Base-by-base conservation (phyloP, 2,888 invertebrate genomes). In the Nephrotoma flavescens region DNA sequence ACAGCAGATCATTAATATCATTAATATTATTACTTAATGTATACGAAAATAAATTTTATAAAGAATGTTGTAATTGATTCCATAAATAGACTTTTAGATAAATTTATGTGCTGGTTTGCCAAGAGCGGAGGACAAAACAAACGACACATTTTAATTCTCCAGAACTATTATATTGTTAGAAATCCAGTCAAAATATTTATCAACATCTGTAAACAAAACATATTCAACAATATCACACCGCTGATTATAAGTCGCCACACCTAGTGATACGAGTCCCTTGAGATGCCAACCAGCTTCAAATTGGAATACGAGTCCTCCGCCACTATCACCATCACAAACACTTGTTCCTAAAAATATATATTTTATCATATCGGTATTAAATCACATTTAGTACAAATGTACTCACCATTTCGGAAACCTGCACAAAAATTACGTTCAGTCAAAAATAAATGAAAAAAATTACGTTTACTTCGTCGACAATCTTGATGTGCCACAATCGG, bases 251-350 rank as follows among this genome's bases (percentile, higher is more conserved):
- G 90, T 87, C 0, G 87, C 52, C 5, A 86, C 87, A 41, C 87
- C 87, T 11, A 88, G 31, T 11, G 88, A 88, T 15, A 88, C 88
- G 42, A 88, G 87, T 42, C 88, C 88, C 9, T 88, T 85, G 31
- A 88, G n/a, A 45, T 87, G 84, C 42, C 83, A 88, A n/a, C 57
- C 44, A 7, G n/a, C 42, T 47, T 87, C 47, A 1, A 45, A 19
- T 86, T 87, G 85, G 6, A 93, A 90, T 19, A 90, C 88, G 88
- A 92, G 91, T 0, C 92, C 93, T 71, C 93, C 92, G 0, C 93
- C 93, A 86, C 93, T 93, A 88, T 93, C 93, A 0, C 93, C 93
- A 83, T 93, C 93, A 88, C 93, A 93, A 6, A 92, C 92, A 87
- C 92, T 93, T 4, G 91, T 92, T 11, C 88, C 83, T 83, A 47